phyloP scores from a whole-genome alignment of 2,888 invertebrate genomes.

The Blomia tropicalis region DNA sequence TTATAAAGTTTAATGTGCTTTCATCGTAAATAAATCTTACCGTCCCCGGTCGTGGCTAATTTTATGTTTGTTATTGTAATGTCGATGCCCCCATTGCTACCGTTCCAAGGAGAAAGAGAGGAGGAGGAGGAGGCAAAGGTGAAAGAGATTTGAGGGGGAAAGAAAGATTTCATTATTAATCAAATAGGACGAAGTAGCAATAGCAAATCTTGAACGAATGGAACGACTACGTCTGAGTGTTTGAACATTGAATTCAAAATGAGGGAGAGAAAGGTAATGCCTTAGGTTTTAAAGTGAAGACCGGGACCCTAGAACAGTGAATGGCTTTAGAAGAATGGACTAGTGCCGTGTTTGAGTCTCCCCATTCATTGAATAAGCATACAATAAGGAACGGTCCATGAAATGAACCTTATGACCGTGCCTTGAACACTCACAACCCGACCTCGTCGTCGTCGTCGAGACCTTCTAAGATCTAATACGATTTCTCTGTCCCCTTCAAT shows the following conservation, averaged over 20 bases:
- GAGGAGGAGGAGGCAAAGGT: neutral
- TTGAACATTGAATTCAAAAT: too few relatives aligned
- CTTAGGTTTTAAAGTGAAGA: too few relatives aligned
- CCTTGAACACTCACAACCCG: too few relatives aligned
- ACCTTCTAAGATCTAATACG: neutral
- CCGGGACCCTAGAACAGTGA: too few relatives aligned
- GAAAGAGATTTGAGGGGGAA: too few relatives aligned
- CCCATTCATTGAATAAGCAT: neutral
- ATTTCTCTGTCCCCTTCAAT: too few relatives aligned
- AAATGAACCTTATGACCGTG: too few relatives aligned
- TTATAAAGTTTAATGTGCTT: conserved; percentile 10
- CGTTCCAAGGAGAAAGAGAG: neutral
- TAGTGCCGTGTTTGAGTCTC: neutral
- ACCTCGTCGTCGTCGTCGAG: too few relatives aligned
- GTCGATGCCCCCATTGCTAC: too few relatives aligned
- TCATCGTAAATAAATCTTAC: conserved; percentile 10
- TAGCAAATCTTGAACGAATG: neutral
- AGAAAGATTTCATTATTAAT: too few relatives aligned
- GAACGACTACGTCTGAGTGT: too few relatives aligned
- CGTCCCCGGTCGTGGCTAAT: conserved; percentile 6
- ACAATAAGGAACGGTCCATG: neutral
- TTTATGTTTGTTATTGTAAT: conserved; percentile 14
- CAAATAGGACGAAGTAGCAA: neutral
- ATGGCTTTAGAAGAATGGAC: conserved; percentile 5
- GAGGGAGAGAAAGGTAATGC: too few relatives aligned